phyloP scores from a whole-genome alignment of 2,797 vertebrate species.

The Pelobates cultripes region DNA sequence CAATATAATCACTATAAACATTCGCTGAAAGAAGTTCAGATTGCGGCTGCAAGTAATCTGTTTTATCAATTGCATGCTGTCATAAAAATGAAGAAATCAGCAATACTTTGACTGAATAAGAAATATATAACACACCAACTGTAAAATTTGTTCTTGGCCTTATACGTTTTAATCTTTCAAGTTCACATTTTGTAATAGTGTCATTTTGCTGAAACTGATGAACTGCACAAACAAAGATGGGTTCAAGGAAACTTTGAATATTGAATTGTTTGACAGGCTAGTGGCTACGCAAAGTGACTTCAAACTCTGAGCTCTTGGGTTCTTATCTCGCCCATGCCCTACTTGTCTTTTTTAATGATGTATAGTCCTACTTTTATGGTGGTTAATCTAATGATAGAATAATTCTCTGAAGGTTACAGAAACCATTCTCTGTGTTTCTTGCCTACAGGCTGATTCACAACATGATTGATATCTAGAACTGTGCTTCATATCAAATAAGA shows the following conservation, averaged over 20 bases:
- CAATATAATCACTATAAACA: conserved; percentile 52
- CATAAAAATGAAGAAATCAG: conserved; percentile 53
- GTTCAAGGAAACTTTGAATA: conserved; percentile 47
- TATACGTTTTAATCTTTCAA: conserved; percentile 51
- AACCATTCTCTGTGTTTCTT: conserved; percentile 61
- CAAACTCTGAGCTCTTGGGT: conserved; percentile 51
- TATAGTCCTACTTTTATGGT: conserved; percentile 53
- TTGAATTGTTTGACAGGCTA: conserved; percentile 25
- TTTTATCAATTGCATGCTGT: conserved; percentile 54
- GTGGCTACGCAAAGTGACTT: conserved; percentile 51
- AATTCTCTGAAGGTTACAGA: conserved; percentile 59
- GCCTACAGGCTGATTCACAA: conserved; percentile 57
- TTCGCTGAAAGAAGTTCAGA: conserved; percentile 44
- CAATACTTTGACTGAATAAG: conserved; percentile 63
- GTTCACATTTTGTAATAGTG: conserved; percentile 44
- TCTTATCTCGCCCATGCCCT: conserved; percentile 36
- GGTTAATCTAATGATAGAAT: conserved; percentile 67
- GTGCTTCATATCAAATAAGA: conserved; percentile 31
- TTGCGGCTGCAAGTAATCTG: conserved; percentile 46
- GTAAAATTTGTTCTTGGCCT: conserved; percentile 32
- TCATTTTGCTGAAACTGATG: conserved; percentile 56
- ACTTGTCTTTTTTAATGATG: conserved; percentile 62
- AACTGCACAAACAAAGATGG: conserved; percentile 54
- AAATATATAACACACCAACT: conserved; percentile 57
- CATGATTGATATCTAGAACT: conserved; percentile 56